Evolutionary conservation across 2,797 vertebrate genomes (phyloP), one percentile per base, ranked within the genome.

Genomic region (Gastrophryne carolinensis): DNA sequence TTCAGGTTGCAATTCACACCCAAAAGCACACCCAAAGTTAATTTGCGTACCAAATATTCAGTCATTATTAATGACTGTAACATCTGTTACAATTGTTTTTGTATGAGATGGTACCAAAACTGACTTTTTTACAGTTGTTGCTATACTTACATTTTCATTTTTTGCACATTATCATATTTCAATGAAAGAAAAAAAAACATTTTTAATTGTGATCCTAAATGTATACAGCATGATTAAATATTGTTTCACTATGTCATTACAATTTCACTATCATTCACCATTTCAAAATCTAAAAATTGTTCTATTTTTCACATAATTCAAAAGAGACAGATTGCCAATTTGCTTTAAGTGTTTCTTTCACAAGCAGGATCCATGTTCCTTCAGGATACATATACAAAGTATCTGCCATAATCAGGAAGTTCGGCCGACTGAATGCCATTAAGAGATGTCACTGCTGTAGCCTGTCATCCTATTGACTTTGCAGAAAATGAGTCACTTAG

Each of bases 361-460:
- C 24, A 24, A 62, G 29, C 3, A 52, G 44, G 39, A 5, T 21
- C 19, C 44, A 15, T 65, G 57, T 66, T 74, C 50, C n/a, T 27
- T 5, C 44, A 30, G 11, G n/a, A 39, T 27, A 35, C 52, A 44
- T 35, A 49, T 69, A 64, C 19, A 27, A 17, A 53, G 29, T 63
- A 76, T 19, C 34, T 27, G 58, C 30, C 10, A 54, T 21, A 63
- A 32, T 70, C 66, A 70, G 66, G 74, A 71, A 64, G 74, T 71
- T 3, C 49, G 57, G 35, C n/a, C 71, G 74, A 69, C 49, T 77
- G 60, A 32, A 54, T 69, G 9, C 35, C 50, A 56, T 70, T 69
- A 77, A 49, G 66, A 70, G 74, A 71, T 77, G 74, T 63, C 66
- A 63, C 66, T 68, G 5, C 21, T 5, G 34, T 70, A n/a, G 52